A percentile compares a stretch with the other conserved stretches of the same genome.
Evolutionary conservation across 2,888 invertebrate species (phyloP).

Genomic region (Eupithecia tripunctaria): DNA sequence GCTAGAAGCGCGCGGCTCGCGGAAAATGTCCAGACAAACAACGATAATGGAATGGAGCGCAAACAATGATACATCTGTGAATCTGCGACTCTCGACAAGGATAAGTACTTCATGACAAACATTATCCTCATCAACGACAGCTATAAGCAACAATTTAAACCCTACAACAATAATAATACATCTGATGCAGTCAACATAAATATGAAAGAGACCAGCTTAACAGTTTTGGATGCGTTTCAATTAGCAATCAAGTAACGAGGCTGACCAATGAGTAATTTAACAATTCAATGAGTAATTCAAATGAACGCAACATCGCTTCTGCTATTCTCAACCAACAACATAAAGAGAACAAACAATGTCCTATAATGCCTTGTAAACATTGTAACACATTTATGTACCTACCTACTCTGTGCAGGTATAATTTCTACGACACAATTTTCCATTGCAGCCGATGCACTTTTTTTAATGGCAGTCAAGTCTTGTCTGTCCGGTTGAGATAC

Average conservation of each 20-base stretch:
- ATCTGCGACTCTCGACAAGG: constrained; percentile 50
- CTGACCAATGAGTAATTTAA: constrained; percentile 77
- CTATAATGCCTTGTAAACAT: constrained; percentile 31
- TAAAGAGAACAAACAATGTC: constrained; percentile 47
- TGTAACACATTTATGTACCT: constrained; percentile 48
- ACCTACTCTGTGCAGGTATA: constrained; percentile 54
- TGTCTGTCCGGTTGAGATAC: constrained; percentile 81
- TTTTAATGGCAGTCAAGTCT: constrained; percentile 67
- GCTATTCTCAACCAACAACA: constrained; percentile 50
- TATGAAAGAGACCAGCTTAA: constrained; percentile 49
- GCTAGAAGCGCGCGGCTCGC: constrained; percentile 70
- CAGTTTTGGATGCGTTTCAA: constrained; percentile 76
- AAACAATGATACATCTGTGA: constrained; percentile 64
- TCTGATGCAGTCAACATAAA: constrained; percentile 12
- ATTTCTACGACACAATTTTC: constrained; percentile 66
- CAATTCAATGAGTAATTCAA: constrained; percentile 76
- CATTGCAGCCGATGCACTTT: constrained; percentile 60
- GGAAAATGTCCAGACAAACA: constrained; percentile 80
- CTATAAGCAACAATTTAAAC: not conserved
- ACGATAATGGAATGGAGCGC: constrained; percentile 68
- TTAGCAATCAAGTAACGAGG: constrained; percentile 70
- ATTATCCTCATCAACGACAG: constrained; percentile 30
- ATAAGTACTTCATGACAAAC: constrained; percentile 42
- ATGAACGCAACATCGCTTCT: constrained; percentile 67
- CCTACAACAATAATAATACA: not conserved